A percentile compares a stretch with the other conserved stretches of the same genome.
These are phyloP conservation scores for Cervus canadensis DNA, from an alignment of 2,113 vertebrate species.

Conservation along the genomic window DNA sequence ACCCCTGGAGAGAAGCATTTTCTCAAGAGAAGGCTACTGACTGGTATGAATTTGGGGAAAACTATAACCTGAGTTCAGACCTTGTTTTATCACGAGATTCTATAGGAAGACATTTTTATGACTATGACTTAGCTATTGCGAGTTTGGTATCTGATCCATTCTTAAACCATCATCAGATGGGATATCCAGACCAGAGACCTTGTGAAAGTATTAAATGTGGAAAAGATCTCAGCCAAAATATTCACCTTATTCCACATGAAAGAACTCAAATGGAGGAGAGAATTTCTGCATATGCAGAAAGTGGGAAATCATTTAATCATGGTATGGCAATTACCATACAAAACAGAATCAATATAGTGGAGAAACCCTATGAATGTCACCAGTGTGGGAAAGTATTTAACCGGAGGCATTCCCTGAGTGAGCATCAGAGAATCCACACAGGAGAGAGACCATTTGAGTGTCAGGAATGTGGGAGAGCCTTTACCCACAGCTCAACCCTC, in stretches of 20 bases:
- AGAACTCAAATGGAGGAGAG: not conserved
- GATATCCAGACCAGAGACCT: not conserved
- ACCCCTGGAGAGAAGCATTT: not conserved
- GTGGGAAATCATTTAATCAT: not conserved
- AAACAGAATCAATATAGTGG: not conserved
- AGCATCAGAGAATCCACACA: constrained; percentile 11
- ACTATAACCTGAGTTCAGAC: not conserved
- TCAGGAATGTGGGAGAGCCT: not conserved
- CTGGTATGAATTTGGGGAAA: not conserved
- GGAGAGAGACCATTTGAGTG: constrained; percentile 11
- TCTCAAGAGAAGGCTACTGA: not conserved
- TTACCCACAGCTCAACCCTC: not conserved
- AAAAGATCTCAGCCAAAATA: not conserved
- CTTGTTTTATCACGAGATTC: not conserved
- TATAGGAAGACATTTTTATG: not conserved
- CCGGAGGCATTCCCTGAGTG: constrained; percentile 15
- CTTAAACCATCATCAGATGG: not conserved
- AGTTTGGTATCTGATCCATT: not conserved
- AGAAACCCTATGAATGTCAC: not conserved
- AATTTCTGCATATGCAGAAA: not conserved
- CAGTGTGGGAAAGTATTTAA: constrained; percentile 27
- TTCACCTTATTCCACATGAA: not conserved
- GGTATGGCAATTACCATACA: not conserved
- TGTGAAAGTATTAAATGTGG: not conserved
- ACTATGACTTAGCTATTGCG: not conserved